A percentile compares a stretch with the other conserved stretches of the same genome.
Conservation (phyloP, 1,140 invertebrate species). For the Drosophila eugracilis region DNA sequence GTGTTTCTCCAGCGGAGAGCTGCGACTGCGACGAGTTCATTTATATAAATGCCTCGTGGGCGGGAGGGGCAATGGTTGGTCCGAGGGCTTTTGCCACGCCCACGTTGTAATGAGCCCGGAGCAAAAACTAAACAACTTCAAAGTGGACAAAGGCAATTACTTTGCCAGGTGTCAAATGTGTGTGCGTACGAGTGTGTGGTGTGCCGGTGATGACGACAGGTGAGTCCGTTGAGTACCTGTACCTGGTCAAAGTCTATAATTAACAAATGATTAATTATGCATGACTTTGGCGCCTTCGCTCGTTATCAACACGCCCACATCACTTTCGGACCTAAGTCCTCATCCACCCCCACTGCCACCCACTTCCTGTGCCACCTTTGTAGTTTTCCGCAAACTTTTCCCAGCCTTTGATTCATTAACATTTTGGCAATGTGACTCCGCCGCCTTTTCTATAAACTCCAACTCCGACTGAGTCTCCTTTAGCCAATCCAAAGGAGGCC, state of each 20-base stretch:
- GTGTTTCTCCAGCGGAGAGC: slow-evolving; percentile 37
- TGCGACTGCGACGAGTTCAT: slow-evolving; percentile 71
- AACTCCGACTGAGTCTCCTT: background rate
- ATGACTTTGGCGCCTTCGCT: slow-evolving; percentile 71
- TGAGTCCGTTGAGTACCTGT: slow-evolving; percentile 38
- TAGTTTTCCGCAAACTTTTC: slow-evolving; percentile 66
- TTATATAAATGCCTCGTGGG: slow-evolving; percentile 71
- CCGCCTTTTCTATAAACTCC: slow-evolving; percentile 18
- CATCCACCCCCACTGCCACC: background rate
- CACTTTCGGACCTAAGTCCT: slow-evolving; percentile 13
- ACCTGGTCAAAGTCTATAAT: slow-evolving; percentile 72
- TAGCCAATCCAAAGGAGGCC: slow-evolving; percentile 15
- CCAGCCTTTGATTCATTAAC: slow-evolving; percentile 80
- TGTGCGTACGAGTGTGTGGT: slow-evolving; percentile 40
- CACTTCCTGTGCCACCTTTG: slow-evolving; percentile 54
- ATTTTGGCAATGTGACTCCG: slow-evolving; percentile 56
- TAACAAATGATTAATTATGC: slow-evolving; percentile 83
- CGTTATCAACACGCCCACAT: slow-evolving; percentile 73
- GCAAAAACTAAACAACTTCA: slow-evolving; percentile 73
- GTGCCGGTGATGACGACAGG: slow-evolving; percentile 40
- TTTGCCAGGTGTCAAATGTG: slow-evolving; percentile 76
- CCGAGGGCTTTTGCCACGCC: slow-evolving; percentile 28
- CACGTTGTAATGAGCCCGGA: slow-evolving; percentile 62
- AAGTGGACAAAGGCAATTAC: slow-evolving; percentile 80
- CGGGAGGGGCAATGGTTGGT: background rate